Conservation (phyloP, 2,113 vertebrate genomes). For the Clupea harengus region DNA sequence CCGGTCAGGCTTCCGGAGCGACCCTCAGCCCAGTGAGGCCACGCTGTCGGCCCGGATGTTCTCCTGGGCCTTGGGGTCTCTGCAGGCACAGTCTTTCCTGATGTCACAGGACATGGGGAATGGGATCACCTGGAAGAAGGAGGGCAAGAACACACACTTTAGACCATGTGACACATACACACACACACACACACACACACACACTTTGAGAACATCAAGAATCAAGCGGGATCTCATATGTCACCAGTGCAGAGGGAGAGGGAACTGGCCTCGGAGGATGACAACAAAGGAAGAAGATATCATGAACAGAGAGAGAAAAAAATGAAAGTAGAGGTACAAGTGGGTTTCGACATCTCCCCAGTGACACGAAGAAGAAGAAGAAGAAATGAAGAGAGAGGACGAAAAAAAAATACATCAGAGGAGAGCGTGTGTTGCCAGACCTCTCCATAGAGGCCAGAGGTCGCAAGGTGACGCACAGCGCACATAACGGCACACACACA, state of each 20-base stretch:
- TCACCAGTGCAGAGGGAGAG: not conserved
- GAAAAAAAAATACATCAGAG: not conserved
- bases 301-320: not conserved
- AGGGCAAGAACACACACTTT: slow-evolving; percentile 7
- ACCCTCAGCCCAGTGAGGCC: slow-evolving; percentile 84
- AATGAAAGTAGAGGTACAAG: not conserved
- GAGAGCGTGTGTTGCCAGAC: not conserved
- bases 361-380: not conserved
- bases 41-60: slow-evolving; percentile 79
- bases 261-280: too few relatives aligned
- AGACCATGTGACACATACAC: not conserved
- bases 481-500: not conserved
- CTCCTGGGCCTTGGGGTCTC: slow-evolving; percentile 87
- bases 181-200: slow-evolving; percentile 5
- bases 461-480: not conserved
- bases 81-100: slow-evolving; percentile 89
- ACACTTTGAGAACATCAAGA: too few relatives aligned
- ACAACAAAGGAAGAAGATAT: too few relatives aligned
- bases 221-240: too few relatives aligned
- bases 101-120: slow-evolving; percentile 95
- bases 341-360: too few relatives aligned
- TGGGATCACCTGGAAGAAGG: slow-evolving; percentile 83
- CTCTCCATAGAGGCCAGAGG: not conserved
- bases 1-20: slow-evolving; percentile 55
- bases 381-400: not conserved